Conservation (phyloP, 1,140 invertebrate species). For the Lasaia peninsularis region DNA sequence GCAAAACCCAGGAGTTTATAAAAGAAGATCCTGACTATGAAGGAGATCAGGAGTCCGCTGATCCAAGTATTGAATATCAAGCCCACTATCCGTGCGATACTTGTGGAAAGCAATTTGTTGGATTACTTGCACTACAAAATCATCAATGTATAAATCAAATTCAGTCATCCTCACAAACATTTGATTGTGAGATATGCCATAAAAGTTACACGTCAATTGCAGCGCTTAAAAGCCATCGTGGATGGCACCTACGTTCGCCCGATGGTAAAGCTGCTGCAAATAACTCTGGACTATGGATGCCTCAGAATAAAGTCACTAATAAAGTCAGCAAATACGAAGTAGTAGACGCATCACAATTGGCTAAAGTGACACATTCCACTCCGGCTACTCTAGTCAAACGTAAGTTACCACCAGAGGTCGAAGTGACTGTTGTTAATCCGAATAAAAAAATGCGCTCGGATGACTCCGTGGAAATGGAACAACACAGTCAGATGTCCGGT, state of each 20-base stretch:
- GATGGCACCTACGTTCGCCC: slow-evolving; percentile 79
- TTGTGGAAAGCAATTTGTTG: slow-evolving; percentile 71
- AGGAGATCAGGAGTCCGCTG: slow-evolving; percentile 43
- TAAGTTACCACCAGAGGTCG: slow-evolving; percentile 69
- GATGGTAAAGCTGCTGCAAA: slow-evolving; percentile 75
- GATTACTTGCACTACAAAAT: slow-evolving; percentile 67
- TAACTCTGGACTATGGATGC: slow-evolving; percentile 74
- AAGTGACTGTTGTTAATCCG: slow-evolving; percentile 71
- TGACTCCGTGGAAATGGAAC: slow-evolving; percentile 57
- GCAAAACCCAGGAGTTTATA: slow-evolving; percentile 47
- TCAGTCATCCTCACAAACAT: slow-evolving; percentile 55
- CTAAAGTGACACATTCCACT: slow-evolving; percentile 37
- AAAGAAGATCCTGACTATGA: slow-evolving; percentile 64
- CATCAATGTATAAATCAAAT: slow-evolving; percentile 64
- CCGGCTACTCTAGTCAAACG: slow-evolving; percentile 47
- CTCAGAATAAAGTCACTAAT: slow-evolving; percentile 72
- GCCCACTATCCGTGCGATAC: slow-evolving; percentile 68
- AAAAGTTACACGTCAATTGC: slow-evolving; percentile 78
- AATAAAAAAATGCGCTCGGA: slow-evolving; percentile 71
- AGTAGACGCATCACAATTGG: slow-evolving; percentile 41
- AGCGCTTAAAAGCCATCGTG: slow-evolving; percentile 79
- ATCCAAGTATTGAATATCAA: slow-evolving; percentile 62
- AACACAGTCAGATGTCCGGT: slow-evolving; percentile 36
- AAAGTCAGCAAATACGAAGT: slow-evolving; percentile 75
- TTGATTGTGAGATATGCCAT: slow-evolving; percentile 79